These are phyloP conservation scores for Phorcus lineatus DNA, from an alignment of 2,888 invertebrate genomes.

Conservation along the genomic window DNA sequence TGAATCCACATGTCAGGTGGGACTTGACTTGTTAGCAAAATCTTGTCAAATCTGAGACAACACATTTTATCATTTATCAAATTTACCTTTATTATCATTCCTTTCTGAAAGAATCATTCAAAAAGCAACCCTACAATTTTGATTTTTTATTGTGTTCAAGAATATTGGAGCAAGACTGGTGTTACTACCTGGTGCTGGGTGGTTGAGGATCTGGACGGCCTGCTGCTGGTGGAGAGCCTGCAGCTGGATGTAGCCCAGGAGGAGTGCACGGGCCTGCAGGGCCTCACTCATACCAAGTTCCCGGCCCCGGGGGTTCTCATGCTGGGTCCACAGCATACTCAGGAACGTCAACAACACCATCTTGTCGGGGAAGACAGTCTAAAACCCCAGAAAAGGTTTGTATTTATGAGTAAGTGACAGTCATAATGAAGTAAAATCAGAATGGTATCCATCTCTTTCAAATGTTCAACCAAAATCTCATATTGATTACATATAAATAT, in stretches of 20 bases:
- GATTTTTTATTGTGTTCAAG: neutral
- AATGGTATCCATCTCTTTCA: no score
- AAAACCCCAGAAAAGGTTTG: neutral
- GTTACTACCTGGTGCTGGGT: constrained; percentile 40
- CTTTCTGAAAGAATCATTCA: no score
- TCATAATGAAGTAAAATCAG: no score
- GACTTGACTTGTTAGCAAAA: no score
- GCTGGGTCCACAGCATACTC: constrained; percentile 60
- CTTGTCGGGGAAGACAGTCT: constrained; percentile 34
- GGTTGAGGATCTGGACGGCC: constrained; percentile 20
- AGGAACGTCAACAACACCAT: constrained; percentile 50
- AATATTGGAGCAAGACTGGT: neutral
- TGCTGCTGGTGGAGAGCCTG: constrained; percentile 26
- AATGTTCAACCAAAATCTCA: no score
- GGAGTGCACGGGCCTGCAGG: constrained; percentile 55
- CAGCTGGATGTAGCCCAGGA: constrained; percentile 48
- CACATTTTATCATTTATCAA: no score
- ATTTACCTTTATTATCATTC: no score
- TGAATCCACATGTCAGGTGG: no score
- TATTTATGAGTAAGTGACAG: no score
- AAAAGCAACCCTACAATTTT: neutral
- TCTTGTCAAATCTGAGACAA: no score
- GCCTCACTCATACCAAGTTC: constrained; percentile 42
- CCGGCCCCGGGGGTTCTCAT: constrained; percentile 41
- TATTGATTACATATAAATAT: no score